Evolutionary conservation across 2,113 vertebrate genomes (phyloP).

Genomic region (Sigmodon hispidus): DNA sequence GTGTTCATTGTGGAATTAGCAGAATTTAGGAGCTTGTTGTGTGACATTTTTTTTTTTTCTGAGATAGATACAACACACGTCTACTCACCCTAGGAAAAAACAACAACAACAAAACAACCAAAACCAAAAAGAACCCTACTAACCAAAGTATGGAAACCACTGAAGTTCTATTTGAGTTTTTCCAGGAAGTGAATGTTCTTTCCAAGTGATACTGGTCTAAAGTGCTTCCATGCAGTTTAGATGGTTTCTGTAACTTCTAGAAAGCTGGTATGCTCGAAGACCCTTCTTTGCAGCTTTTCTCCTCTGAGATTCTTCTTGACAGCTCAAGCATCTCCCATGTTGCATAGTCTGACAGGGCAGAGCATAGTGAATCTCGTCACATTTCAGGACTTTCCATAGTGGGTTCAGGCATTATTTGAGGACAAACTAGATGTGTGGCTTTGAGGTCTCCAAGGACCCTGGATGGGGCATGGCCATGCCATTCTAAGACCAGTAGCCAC

Average conservation of each 20-base stretch:
- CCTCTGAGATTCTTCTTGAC: neutral
- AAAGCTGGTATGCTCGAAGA: neutral
- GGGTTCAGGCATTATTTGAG: too few relatives aligned
- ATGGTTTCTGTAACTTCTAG: neutral
- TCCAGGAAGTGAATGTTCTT: too few relatives aligned
- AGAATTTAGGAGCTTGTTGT: neutral
- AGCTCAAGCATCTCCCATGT: neutral
- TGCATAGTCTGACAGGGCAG: neutral
- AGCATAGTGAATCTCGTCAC: neutral
- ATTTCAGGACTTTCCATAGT: neutral
- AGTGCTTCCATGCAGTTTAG: neutral
- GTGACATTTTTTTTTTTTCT: neutral
- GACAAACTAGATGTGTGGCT: too few relatives aligned
- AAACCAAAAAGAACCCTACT: too few relatives aligned
- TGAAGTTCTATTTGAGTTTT: neutral
- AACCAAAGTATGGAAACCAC: neutral
- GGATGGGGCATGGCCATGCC: too few relatives aligned
- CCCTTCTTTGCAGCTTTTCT: neutral
- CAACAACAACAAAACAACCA: too few relatives aligned
- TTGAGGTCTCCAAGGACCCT: too few relatives aligned
- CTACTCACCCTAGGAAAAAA: neutral
- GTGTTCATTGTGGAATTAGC: neutral
- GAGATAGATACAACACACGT: neutral
- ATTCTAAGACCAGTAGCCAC: too few relatives aligned
- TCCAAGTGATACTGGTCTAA: neutral